Evolutionary conservation across 2,888 invertebrate species (phyloP).

Genomic region (Gonocerus acuteangulatus): DNA sequence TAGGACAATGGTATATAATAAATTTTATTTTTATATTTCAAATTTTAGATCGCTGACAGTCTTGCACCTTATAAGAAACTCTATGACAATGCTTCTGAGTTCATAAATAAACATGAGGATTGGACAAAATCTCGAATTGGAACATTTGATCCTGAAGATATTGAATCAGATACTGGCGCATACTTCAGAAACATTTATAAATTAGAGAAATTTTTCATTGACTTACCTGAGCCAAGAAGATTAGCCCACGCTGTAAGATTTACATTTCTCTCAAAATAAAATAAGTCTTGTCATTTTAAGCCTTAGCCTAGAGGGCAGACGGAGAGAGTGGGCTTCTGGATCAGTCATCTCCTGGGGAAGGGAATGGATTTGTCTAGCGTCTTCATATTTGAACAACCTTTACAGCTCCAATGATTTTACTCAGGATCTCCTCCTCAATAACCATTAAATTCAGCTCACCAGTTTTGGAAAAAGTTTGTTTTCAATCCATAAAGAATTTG

Average conservation of each 20-base stretch:
- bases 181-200: constrained; percentile 72
- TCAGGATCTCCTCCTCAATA: too few relatives aligned
- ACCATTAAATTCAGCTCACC: too few relatives aligned
- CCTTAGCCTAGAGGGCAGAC: too few relatives aligned
- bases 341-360: too few relatives aligned
- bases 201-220: constrained; percentile 76
- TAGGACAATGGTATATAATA: too few relatives aligned
- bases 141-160: constrained; percentile 76
- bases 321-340: too few relatives aligned
- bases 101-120: constrained; percentile 66
- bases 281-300: neutral
- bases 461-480: too few relatives aligned
- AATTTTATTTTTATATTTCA: too few relatives aligned
- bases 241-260: constrained; percentile 56
- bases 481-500: too few relatives aligned
- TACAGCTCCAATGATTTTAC: too few relatives aligned
- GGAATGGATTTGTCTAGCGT: too few relatives aligned
- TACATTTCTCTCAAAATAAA: neutral
- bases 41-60: constrained; percentile 56
- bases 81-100: constrained; percentile 83
- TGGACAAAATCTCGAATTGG: constrained; percentile 85
- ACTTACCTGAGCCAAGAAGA: constrained; percentile 63
- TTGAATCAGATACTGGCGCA: constrained; percentile 69
- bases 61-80: constrained; percentile 77
- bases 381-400: too few relatives aligned